Base-by-base conservation (phyloP, 2,888 invertebrate species). In the Cephalotes varians region DNA sequence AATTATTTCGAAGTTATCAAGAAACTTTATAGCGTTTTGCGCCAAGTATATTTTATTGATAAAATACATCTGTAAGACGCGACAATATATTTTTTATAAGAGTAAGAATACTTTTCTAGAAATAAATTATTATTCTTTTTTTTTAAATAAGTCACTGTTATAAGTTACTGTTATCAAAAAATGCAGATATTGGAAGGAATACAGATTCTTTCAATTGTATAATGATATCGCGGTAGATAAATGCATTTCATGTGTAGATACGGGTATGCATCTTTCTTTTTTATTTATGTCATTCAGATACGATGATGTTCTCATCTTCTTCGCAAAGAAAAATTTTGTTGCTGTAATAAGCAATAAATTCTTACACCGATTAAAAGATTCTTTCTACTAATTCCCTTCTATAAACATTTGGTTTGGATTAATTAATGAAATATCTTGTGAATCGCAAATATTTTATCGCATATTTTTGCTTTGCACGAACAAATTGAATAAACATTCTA, bases 31-130 rank as follows among this genome's bases (percentile, higher is more conserved):
- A 18, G 31, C 3, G 10, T 34, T 21, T 62, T 2, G 10, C 21
- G 21, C 12, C 37, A 62, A 60, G 37, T 62, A 62, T 37, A 37
- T 37, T 12, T 60, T 62, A 62, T 62, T 62, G 60, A 62, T 62
- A 62, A 62, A 62, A n/a, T 62, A 62, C 34, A 62, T 62, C 12
- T 6, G 12, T n/a, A n/a, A 34, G 34, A 34, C 12, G 5, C 18
- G 6, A 58, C 18, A 28, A 6, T 31, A 10, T n/a, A 60, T 34
- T 4, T 12, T 21, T 21, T 21, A n/a, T 9, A 62, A n/a, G 2
- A 62, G 21, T 37, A 9, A 62, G 12, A 62, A 62, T 62, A 10
- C 21, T 62, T 62, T 62, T 62, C 60, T 62, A 12, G 12, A 12
- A 62, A 62, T 62, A 12, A 60, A 60, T 37, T 37, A 34, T 21